Conservation (phyloP, 2,113 vertebrate species). For the Barbus barbus region DNA sequence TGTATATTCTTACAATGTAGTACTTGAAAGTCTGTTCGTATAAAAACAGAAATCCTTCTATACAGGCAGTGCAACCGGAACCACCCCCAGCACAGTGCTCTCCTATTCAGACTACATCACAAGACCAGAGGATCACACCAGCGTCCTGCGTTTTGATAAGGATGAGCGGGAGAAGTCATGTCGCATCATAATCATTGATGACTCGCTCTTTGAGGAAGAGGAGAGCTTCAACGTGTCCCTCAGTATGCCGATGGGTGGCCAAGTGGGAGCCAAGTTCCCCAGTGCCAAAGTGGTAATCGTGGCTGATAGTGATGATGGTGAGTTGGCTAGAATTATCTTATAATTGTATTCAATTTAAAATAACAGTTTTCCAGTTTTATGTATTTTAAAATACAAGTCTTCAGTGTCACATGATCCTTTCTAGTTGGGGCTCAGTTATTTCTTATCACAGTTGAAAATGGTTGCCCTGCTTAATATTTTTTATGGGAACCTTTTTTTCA, state of each 20-base stretch:
- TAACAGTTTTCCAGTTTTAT: neutral
- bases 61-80: slow-evolving; percentile 79
- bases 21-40: neutral
- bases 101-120: slow-evolving; percentile 87
- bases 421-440: no score
- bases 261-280: slow-evolving; percentile 77
- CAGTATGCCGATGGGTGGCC: slow-evolving; percentile 81
- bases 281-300: slow-evolving; percentile 77
- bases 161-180: slow-evolving; percentile 81
- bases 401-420: no score
- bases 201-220: slow-evolving; percentile 86
- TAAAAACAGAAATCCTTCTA: neutral
- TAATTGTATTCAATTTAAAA: neutral
- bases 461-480: no score
- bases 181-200: slow-evolving; percentile 81
- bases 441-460: no score
- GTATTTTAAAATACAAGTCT: no score
- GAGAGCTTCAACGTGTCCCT: slow-evolving; percentile 84
- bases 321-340: slow-evolving; percentile 56
- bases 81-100: slow-evolving; percentile 76
- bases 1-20: neutral
- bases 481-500: no score
- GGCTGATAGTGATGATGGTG: slow-evolving; percentile 82
- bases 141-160: slow-evolving; percentile 81
- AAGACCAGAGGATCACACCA: slow-evolving; percentile 80